A percentile compares a stretch with the other conserved stretches of the same genome.
These are phyloP conservation scores for Halictus ligatus DNA, from an alignment of 2,888 invertebrate species.

Conservation along the genomic window DNA sequence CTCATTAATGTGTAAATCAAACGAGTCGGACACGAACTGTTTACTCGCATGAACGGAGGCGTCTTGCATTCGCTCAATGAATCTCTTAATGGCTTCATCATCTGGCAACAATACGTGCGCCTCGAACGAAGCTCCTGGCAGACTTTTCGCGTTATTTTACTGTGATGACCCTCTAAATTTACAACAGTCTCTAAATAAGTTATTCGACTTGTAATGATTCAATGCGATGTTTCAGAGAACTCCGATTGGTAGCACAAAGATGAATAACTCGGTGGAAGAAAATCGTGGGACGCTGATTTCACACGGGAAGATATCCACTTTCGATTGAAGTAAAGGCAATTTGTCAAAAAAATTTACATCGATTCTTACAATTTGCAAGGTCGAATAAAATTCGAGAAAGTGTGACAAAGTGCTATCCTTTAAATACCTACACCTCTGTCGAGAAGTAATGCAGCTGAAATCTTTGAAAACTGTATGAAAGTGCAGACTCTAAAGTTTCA, in stretches of 20 bases:
- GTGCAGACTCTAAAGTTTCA: background rate
- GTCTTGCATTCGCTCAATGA: background rate
- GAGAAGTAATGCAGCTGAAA: too few relatives aligned
- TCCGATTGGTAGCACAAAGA: background rate
- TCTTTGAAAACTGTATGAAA: too few relatives aligned
- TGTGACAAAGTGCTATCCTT: background rate
- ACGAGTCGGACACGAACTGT: background rate
- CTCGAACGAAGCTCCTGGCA: background rate
- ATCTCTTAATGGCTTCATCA: background rate
- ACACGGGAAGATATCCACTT: too few relatives aligned
- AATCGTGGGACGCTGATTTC: too few relatives aligned
- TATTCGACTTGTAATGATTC: background rate
- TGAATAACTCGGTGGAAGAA: background rate
- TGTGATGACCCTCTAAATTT: background rate
- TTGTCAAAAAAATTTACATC: background rate
- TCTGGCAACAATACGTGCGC: constrained; percentile 1
- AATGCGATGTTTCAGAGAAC: background rate
- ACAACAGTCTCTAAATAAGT: background rate
- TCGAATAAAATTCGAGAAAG: background rate
- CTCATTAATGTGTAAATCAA: background rate
- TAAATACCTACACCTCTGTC: too few relatives aligned
- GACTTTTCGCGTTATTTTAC: background rate
- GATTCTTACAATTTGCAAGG: background rate
- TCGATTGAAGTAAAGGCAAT: background rate
- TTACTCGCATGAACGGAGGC: background rate